A percentile compares a stretch with the other conserved stretches of the same genome.
These are phyloP conservation scores for Trichogramma evanescens DNA, from an alignment of 2,888 invertebrate genomes.

Conservation along the genomic window DNA sequence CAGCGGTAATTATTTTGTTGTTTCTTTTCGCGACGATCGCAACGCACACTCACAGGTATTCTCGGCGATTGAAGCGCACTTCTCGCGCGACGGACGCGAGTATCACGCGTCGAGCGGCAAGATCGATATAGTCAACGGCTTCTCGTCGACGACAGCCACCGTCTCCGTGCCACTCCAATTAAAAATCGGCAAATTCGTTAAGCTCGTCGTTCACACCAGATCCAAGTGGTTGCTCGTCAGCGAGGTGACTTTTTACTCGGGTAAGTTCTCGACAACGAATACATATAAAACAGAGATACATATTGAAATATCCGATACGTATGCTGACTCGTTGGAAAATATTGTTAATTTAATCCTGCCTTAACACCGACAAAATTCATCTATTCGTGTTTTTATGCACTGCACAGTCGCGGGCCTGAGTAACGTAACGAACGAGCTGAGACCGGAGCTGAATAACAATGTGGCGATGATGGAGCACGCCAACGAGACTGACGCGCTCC, in stretches of 20 bases:
- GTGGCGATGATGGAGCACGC: slow-evolving; percentile 12
- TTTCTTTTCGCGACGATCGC: neutral
- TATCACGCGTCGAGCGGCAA: slow-evolving; percentile 65
- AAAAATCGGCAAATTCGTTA: slow-evolving; percentile 68
- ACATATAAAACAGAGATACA: neutral
- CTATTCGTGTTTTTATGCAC: neutral
- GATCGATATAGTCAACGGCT: slow-evolving; percentile 55
- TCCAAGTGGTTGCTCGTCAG: slow-evolving; percentile 84
- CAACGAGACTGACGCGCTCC: slow-evolving; percentile 24
- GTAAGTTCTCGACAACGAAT: slow-evolving; percentile 42
- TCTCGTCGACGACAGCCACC: slow-evolving; percentile 50
- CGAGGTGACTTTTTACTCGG: slow-evolving; percentile 77
- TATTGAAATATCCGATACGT: neutral
- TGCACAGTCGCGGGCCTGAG: slow-evolving; percentile 24
- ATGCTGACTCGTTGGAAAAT: too few species aligned
- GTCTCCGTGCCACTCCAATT: slow-evolving; percentile 69
- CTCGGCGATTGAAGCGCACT: slow-evolving; percentile 67
- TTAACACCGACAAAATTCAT: too few species aligned
- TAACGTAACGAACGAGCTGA: slow-evolving; percentile 23
- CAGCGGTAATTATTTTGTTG: too few species aligned
- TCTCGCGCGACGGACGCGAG: slow-evolving; percentile 70
- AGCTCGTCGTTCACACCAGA: slow-evolving; percentile 67
- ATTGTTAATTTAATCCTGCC: too few species aligned
- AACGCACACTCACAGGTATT: slow-evolving; percentile 57
- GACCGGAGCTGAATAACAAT: slow-evolving; percentile 7